These are phyloP conservation scores for Cyprinodon diabolis DNA, from an alignment of 2,797 vertebrate species.

Conservation along the genomic window DNA sequence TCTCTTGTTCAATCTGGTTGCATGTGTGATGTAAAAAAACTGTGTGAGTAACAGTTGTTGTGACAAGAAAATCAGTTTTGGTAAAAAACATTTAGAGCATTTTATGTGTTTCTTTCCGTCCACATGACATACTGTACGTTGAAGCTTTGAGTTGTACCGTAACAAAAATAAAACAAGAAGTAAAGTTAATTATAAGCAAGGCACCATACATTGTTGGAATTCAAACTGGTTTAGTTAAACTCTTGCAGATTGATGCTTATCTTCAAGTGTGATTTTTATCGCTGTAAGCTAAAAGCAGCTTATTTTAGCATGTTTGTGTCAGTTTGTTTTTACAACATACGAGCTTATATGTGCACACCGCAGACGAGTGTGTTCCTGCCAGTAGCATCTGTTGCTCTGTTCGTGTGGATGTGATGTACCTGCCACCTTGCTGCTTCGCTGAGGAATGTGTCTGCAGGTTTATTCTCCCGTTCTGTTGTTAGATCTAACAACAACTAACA, in stretches of 20 bases:
- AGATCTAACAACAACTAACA: slow-evolving; percentile 72
- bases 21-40: not conserved
- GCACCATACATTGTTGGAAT: slow-evolving; percentile 1
- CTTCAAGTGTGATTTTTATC: slow-evolving; percentile 56
- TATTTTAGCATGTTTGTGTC: slow-evolving; percentile 55
- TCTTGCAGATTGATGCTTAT: slow-evolving; percentile 45
- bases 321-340: slow-evolving; percentile 48
- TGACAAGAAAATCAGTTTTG: not conserved
- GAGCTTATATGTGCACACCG: slow-evolving; percentile 50
- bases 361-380: slow-evolving; percentile 57
- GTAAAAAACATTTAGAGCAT: not conserved
- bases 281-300: slow-evolving; percentile 60
- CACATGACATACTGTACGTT: not conserved
- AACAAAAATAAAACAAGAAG: not conserved
- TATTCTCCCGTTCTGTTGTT: slow-evolving; percentile 66
- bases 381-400: slow-evolving; percentile 74
- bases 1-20: not conserved
- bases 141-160: not conserved
- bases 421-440: slow-evolving; percentile 70
- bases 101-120: not conserved
- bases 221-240: slow-evolving; percentile 21
- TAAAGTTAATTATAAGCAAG: not conserved
- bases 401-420: slow-evolving; percentile 75
- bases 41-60: not conserved
- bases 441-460: slow-evolving; percentile 50